phyloP scores from a whole-genome alignment of 2,113 vertebrate species.

The Seriola dumerili region DNA sequence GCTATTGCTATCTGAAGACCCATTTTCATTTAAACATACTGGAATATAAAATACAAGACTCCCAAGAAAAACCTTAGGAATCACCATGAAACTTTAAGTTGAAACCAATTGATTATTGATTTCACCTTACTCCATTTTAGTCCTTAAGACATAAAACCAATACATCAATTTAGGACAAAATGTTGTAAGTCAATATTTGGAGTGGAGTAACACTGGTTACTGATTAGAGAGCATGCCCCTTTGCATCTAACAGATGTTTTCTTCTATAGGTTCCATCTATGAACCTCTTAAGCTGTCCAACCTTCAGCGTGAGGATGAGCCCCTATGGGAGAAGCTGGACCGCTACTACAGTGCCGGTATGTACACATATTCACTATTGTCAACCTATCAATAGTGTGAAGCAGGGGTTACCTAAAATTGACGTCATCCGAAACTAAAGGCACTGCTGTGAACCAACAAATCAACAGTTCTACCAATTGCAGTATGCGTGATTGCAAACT shows the following conservation, averaged over 20 bases:
- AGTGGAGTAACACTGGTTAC: background rate
- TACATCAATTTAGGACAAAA: background rate
- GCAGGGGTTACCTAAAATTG: background rate
- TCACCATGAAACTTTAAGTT: background rate
- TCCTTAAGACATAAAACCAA: background rate
- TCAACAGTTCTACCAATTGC: background rate
- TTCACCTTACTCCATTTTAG: background rate
- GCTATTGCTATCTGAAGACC: background rate
- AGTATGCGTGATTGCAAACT: background rate
- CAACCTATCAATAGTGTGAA: background rate
- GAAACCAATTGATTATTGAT: background rate
- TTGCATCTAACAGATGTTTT: constrained; percentile 35
- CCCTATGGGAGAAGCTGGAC: constrained; percentile 94
- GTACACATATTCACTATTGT: constrained; percentile 31
- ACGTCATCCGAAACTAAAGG: background rate
- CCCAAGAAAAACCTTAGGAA: background rate
- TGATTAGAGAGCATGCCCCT: background rate
- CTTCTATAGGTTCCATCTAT: constrained; percentile 93
- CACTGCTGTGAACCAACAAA: background rate
- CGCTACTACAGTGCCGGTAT: constrained; percentile 94
- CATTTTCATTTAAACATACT: background rate
- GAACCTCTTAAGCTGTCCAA: constrained; percentile 93
- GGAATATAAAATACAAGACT: background rate
- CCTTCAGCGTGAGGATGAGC: constrained; percentile 87
- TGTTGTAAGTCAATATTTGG: background rate